phyloP scores from a whole-genome alignment of 2,888 invertebrate species.

The Callyntrura sp. region DNA sequence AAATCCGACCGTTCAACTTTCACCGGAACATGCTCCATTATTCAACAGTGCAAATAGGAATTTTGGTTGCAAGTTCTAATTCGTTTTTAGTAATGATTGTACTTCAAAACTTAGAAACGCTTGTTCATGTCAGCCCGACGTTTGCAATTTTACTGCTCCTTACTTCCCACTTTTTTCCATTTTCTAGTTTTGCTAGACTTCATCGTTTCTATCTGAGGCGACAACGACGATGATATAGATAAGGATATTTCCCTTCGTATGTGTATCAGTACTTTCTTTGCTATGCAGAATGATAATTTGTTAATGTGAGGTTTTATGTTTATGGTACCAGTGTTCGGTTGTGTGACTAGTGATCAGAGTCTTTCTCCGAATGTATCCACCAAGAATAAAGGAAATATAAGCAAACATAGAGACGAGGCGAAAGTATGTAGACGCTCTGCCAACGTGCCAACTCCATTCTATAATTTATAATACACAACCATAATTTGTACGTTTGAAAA shows the following conservation, averaged over 20 bases:
- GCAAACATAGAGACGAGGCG: neutral
- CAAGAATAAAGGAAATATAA: neutral
- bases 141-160: conserved; percentile 12
- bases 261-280: conserved; percentile 1
- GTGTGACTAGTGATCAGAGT: too few species aligned
- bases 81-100: conserved; percentile 3
- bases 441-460: neutral
- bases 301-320: neutral
- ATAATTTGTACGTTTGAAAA: neutral
- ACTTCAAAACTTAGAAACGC: neutral
- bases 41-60: conserved; percentile 19
- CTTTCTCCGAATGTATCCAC: neutral
- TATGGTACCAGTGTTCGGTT: too few species aligned
- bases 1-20: conserved; percentile 63
- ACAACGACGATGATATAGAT: conserved; percentile 40
- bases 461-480: neutral
- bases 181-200: neutral
- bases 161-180: neutral
- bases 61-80: conserved; percentile 13
- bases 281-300: conserved; percentile 31
- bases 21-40: conserved; percentile 65
- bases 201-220: conserved; percentile 24
- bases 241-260: conserved; percentile 37
- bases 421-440: neutral
- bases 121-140: neutral